These are phyloP conservation scores for Atta colombica DNA, from an alignment of 1,140 invertebrate genomes.

Conservation along the genomic window DNA sequence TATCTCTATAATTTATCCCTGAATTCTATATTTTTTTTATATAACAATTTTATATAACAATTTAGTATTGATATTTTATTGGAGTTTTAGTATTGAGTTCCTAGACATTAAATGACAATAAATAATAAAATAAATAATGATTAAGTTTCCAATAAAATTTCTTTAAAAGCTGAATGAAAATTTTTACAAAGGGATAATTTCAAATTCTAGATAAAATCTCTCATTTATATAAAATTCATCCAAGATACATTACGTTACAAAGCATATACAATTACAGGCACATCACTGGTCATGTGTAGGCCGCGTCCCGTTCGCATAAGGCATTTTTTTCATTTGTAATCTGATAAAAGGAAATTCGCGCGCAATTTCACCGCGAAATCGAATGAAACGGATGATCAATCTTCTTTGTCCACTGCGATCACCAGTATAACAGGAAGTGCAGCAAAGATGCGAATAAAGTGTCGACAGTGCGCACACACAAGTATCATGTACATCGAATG, in stretches of 20 bases:
- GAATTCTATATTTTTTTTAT: background rate
- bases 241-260: slow-evolving; percentile 33
- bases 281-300: background rate
- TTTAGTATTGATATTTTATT: background rate
- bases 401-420: slow-evolving; percentile 52
- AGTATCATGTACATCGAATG: background rate
- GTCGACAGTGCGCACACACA: background rate
- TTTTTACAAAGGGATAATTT: background rate
- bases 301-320: background rate
- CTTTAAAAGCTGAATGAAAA: background rate
- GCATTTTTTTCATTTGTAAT: slow-evolving; percentile 51
- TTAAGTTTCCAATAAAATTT: background rate
- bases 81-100: background rate
- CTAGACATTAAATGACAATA: background rate
- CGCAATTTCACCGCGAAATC: slow-evolving; percentile 39
- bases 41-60: background rate
- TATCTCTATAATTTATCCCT: background rate
- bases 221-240: slow-evolving; percentile 19
- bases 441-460: slow-evolving; percentile 47
- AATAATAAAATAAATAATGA: slow-evolving; percentile 6
- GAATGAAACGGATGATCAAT: slow-evolving; percentile 65
- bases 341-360: slow-evolving; percentile 48
- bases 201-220: background rate
- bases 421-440: slow-evolving; percentile 23
- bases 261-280: slow-evolving; percentile 2